A percentile compares a stretch with the other conserved stretches of the same genome.
Conservation (phyloP, 2,113 vertebrate genomes). For the Oenanthe oenanthe region DNA sequence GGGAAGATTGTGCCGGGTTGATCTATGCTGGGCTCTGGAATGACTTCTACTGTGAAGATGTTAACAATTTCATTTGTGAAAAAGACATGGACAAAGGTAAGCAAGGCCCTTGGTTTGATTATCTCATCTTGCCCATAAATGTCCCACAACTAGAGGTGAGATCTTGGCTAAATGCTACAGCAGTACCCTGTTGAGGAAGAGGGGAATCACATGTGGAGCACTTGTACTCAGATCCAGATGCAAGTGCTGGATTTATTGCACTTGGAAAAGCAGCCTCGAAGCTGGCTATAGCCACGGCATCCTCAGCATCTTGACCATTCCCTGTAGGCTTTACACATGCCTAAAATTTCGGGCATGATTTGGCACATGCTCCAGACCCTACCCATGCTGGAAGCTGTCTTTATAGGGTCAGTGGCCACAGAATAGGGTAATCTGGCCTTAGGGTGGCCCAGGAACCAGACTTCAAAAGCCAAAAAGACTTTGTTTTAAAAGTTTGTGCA, state of each 20-base stretch:
- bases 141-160: neutral
- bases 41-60: slow-evolving; percentile 90
- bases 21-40: slow-evolving; percentile 90
- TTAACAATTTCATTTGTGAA: slow-evolving; percentile 91
- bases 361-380: neutral
- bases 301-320: neutral
- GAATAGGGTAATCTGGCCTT: neutral
- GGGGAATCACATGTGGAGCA: neutral
- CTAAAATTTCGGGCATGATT: neutral
- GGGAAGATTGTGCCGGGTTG: slow-evolving; percentile 90
- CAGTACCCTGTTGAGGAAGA: neutral
- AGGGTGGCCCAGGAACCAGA: neutral
- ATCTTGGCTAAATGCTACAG: neutral
- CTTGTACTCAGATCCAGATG: neutral
- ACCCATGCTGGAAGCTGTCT: neutral
- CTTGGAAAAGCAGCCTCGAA: neutral
- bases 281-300: neutral
- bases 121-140: neutral
- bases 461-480: neutral
- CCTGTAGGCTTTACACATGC: neutral
- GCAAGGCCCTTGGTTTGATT: neutral
- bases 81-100: slow-evolving; percentile 82
- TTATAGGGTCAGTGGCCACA: neutral
- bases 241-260: neutral
- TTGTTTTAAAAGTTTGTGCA: neutral